These are phyloP conservation scores for Alligator mississippiensis DNA, from an alignment of 2,113 vertebrate species.

Conservation along the genomic window DNA sequence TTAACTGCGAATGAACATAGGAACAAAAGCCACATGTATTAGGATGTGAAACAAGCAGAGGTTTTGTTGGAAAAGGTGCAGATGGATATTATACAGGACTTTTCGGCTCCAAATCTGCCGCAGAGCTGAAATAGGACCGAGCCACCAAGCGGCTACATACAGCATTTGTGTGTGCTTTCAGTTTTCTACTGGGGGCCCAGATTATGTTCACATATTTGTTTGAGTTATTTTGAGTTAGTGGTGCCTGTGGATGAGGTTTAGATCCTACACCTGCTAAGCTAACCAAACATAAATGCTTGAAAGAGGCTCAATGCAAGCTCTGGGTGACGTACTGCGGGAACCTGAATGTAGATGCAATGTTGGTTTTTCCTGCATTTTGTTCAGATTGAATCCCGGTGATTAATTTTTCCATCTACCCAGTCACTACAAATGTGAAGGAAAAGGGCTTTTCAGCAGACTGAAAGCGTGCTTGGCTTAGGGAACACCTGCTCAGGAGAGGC, in stretches of 20 bases:
- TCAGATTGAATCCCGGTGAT: not conserved
- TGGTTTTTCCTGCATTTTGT: slow-evolving; percentile 5
- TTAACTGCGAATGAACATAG: not conserved
- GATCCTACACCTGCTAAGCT: not conserved
- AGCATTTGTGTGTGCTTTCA: not conserved
- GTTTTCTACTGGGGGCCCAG: not conserved
- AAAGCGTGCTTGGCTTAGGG: not conserved
- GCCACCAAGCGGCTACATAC: not conserved
- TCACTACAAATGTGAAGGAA: not conserved
- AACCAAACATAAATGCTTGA: slow-evolving; percentile 8
- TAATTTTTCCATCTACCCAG: not conserved
- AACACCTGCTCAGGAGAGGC: not conserved
- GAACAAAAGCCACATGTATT: not conserved
- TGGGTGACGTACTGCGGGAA: not conserved
- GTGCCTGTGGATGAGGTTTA: not conserved
- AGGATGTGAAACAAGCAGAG: not conserved
- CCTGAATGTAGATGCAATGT: not conserved
- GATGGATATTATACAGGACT: not conserved
- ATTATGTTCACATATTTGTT: not conserved
- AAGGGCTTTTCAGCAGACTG: not conserved
- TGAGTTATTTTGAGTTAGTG: not conserved
- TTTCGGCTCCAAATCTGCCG: not conserved
- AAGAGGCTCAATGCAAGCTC: not conserved
- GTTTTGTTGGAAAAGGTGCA: not conserved
- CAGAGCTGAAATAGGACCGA: not conserved